Percentiles rank a stretch among this genome's conserved stretches.
Evolutionary conservation across 2,113 vertebrate species (phyloP).

Genomic region (Zapornia atra): DNA sequence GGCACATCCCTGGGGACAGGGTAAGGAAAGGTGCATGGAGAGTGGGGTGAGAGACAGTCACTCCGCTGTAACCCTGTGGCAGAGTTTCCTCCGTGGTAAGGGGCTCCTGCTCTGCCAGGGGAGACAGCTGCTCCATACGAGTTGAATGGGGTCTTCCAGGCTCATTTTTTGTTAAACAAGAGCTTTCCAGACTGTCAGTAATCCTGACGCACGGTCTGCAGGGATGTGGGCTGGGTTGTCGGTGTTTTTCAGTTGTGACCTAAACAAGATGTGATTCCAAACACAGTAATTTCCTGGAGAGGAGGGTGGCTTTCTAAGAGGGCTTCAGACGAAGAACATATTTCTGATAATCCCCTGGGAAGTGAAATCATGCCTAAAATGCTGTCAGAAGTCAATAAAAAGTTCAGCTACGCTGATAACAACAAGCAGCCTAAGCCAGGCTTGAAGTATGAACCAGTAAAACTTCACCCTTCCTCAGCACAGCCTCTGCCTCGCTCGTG

Average conservation of each 20-base stretch:
- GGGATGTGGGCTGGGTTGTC: neutral
- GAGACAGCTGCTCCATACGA: fast-evolving
- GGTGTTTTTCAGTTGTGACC: neutral
- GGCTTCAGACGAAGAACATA: neutral
- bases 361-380: neutral
- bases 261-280: neutral
- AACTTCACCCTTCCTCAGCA: neutral
- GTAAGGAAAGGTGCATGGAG: neutral
- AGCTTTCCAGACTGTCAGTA: neutral
- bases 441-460: neutral
- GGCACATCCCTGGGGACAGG: neutral
- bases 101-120: neutral
- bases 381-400: constrained; percentile 25
- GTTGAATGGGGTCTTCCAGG: neutral
- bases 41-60: neutral
- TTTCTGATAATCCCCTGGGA: neutral
- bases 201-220: fast-evolving
- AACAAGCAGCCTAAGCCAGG: neutral
- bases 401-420: neutral
- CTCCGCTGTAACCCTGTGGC: fast-evolving
- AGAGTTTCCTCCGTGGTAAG: fast-evolving
- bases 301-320: neutral
- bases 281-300: neutral
- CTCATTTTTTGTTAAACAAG: neutral
- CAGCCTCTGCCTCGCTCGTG: neutral